Evolutionary conservation across 2,888 invertebrate genomes (phyloP).

Genomic region (Hanleya hanleyi): DNA sequence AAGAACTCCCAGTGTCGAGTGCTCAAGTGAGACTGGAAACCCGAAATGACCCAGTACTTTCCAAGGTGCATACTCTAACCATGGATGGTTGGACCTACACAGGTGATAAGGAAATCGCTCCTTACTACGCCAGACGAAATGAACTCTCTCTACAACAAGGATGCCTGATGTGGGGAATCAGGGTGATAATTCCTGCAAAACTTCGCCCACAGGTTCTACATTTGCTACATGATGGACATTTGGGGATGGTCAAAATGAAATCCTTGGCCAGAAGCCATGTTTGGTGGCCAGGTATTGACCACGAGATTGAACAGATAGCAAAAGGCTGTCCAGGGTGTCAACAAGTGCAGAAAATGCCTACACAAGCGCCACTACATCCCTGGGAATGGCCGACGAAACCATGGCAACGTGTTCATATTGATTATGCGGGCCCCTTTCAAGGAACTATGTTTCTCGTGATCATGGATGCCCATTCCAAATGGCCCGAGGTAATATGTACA

Average conservation of each 20-base stretch:
- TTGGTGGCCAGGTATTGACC: constrained; percentile 10
- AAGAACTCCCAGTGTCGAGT: background rate
- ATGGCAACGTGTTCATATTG: constrained; percentile 24
- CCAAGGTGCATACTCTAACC: background rate
- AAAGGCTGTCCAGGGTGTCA: constrained; percentile 16
- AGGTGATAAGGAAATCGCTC: background rate
- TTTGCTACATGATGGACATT: constrained; percentile 1
- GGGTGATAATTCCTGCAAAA: background rate
- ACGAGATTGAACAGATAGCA: background rate
- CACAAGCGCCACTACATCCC: constrained; percentile 22
- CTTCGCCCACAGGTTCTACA: background rate
- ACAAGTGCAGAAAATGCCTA: constrained; percentile 9
- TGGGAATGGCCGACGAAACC: constrained; percentile 21
- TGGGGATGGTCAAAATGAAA: constrained; percentile 78
- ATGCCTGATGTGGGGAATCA: constrained; percentile 8
- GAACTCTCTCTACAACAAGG: background rate
- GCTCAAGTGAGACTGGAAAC: background rate
- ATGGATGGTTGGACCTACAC: background rate
- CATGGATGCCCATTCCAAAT: constrained; percentile 23
- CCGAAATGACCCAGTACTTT: background rate
- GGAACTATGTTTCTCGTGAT: constrained; percentile 20
- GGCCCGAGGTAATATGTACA: constrained; percentile 22
- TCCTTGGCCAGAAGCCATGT: constrained; percentile 80
- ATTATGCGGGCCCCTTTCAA: constrained; percentile 21
- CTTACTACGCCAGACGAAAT: background rate